Evolutionary conservation across 2,113 vertebrate species (phyloP).

Genomic region (Perca schrenkii): DNA sequence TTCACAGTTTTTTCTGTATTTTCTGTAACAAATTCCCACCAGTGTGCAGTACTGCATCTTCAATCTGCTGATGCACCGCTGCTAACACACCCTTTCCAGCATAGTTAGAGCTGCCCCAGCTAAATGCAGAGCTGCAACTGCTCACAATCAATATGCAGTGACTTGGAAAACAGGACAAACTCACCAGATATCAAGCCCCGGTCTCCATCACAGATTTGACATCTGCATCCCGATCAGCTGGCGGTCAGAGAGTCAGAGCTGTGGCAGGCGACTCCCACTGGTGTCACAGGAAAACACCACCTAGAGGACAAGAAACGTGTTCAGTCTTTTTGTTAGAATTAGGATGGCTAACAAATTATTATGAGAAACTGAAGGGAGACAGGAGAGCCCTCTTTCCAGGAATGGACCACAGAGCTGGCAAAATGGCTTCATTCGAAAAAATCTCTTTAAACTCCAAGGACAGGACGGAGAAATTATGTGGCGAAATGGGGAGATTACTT

Average conservation of each 20-base stretch:
- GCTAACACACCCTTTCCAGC: constrained; percentile 52
- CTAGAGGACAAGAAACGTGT: constrained; percentile 50
- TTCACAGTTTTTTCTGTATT: constrained; percentile 31
- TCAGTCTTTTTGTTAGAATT: constrained; percentile 10
- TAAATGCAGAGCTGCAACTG: constrained; percentile 27
- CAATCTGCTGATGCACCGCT: constrained; percentile 64
- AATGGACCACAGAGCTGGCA: too few relatives aligned
- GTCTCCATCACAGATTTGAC: constrained; percentile 79
- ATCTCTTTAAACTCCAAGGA: too few relatives aligned
- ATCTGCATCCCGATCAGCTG: constrained; percentile 62
- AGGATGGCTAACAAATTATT: not conserved
- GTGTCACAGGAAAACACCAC: constrained; percentile 47
- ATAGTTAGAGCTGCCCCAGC: constrained; percentile 27
- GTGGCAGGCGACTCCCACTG: constrained; percentile 31
- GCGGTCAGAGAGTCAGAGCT: constrained; percentile 34
- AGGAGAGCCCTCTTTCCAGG: too few relatives aligned
- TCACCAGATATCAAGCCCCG: constrained; percentile 83
- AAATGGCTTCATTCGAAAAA: too few relatives aligned
- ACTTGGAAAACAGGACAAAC: constrained; percentile 53
- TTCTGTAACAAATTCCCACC: constrained; percentile 44
- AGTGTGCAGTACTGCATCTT: constrained; percentile 48
- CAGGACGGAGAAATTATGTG: too few relatives aligned
- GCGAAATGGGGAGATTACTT: too few relatives aligned
- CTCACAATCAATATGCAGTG: constrained; percentile 39
- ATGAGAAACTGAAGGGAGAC: too few relatives aligned